Base-by-base conservation (phyloP, 2,113 vertebrate genomes). In the Oncorhynchus gorbuscha region DNA sequence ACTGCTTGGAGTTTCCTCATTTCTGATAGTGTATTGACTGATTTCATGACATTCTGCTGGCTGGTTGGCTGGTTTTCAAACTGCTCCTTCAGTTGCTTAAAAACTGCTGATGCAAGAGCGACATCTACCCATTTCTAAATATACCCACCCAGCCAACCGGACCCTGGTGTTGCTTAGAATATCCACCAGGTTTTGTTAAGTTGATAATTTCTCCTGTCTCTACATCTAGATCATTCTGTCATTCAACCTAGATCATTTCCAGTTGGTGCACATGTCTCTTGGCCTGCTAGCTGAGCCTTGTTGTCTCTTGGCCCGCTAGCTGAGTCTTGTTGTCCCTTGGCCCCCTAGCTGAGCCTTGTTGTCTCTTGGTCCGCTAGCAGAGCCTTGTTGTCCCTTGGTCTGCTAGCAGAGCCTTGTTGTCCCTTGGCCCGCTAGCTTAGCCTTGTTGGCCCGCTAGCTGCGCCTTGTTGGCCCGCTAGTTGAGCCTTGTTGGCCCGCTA, bases 141-240 rank as follows among this genome's bases (percentile, higher is more conserved):
- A 20, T 20, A 58, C 26, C 39, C 39, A 67, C 49, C 67, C 55
- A 26, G 18, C 35, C 55, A 49, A 71, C 39, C 30, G 18, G 51
- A 61, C 24, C 39, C 9, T 45, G 39, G 39, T 68, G 55, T 39
- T 58, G 22, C 51, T 22, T 28, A 12, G 5, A 48, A 18, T 48
- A 62, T 49, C 39, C 39, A 45, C 39, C 39, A 45, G 9, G 9
- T 3, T 64, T 70, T 13, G 69, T 77, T 83, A 30, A 65, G 51
- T 51, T 5, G 35, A 75, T 74, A 24, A 74, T 28, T 28, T 28
- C 28, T 28, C 28, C 28, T 28, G 28, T 28, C 28, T 28, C 39
- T 49, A 24, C 55, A 58, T 16, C 12, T 73, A 45, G 39, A 45
- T 45, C 39, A 3, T 45, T 45, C 39, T 45, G 39, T 45, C 39